These are phyloP conservation scores for Arnoldichthys spilopterus DNA, from an alignment of 2,797 vertebrate genomes.

Conservation along the genomic window DNA sequence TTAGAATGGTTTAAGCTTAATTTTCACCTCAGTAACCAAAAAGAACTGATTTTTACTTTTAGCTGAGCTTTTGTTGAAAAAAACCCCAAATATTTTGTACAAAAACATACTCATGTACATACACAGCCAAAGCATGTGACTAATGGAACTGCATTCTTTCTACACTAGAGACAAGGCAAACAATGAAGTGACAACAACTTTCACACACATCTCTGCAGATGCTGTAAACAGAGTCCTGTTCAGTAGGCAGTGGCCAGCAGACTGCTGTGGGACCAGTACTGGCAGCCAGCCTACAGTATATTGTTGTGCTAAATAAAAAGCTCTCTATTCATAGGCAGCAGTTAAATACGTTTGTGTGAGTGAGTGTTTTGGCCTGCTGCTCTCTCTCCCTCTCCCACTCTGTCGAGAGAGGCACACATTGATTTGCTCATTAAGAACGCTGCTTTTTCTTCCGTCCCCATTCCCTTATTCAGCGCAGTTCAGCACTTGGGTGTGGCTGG, in stretches of 20 bases:
- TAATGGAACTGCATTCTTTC: not conserved
- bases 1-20: too few species aligned
- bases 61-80: too few species aligned
- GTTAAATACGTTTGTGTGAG: constrained; percentile 74
- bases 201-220: constrained; percentile 7
- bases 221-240: constrained; percentile 52
- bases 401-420: constrained; percentile 79
- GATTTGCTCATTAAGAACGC: constrained; percentile 82
- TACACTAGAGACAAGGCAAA: not conserved
- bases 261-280: constrained; percentile 80
- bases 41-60: too few species aligned
- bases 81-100: too few species aligned
- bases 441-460: constrained; percentile 31
- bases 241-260: constrained; percentile 69
- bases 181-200: not conserved
- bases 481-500: constrained; percentile 79
- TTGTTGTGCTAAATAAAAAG: constrained; percentile 80
- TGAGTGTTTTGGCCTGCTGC: constrained; percentile 80
- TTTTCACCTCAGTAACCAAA: too few species aligned
- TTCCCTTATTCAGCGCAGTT: constrained; percentile 76
- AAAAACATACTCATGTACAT: constrained; percentile 24
- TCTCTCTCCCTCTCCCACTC: constrained; percentile 66
- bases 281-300: constrained; percentile 70
- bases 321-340: constrained; percentile 75
- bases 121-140: not conserved